phyloP scores from a whole-genome alignment of 2,888 invertebrate species.

The Autographa pulchrina region DNA sequence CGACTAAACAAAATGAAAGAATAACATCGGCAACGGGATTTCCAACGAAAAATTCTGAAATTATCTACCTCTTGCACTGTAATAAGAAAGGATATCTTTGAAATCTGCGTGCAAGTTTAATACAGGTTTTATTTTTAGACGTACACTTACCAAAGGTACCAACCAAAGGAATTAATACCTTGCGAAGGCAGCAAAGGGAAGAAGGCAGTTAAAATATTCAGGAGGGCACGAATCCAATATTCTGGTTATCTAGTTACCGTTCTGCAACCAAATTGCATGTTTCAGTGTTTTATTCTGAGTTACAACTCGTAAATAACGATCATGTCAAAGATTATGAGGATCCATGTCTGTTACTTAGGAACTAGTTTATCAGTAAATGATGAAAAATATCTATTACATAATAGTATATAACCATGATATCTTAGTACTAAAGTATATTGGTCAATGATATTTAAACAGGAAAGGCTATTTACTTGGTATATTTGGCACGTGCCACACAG shows the following conservation, averaged over 20 bases:
- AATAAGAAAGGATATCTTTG: not conserved
- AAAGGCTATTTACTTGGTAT: no score
- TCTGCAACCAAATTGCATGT: slow-evolving; percentile 40
- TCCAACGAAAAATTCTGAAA: slow-evolving; percentile 18
- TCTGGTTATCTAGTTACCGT: slow-evolving; percentile 65
- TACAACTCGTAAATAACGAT: slow-evolving; percentile 6
- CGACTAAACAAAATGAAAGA: slow-evolving; percentile 14
- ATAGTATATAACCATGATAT: no score
- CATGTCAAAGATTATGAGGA: not conserved
- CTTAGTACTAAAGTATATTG: no score
- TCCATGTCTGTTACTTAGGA: slow-evolving; percentile 1
- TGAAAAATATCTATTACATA: no score
- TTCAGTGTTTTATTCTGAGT: slow-evolving; percentile 22
- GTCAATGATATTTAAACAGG: no score
- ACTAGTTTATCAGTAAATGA: no score
- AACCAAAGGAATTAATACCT: slow-evolving; percentile 70
- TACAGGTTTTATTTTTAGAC: not conserved
- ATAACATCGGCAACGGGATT: slow-evolving; percentile 17
- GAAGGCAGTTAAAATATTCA: slow-evolving; percentile 71
- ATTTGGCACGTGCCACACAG: no score
- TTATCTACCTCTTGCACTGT: slow-evolving; percentile 9
- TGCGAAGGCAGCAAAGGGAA: slow-evolving; percentile 63
- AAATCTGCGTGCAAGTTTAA: slow-evolving; percentile 11
- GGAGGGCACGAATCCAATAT: slow-evolving; percentile 66
- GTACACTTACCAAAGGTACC: slow-evolving; percentile 47